Evolutionary conservation across 2,113 vertebrate species (phyloP).

Genomic region (Tupaia tana): DNA sequence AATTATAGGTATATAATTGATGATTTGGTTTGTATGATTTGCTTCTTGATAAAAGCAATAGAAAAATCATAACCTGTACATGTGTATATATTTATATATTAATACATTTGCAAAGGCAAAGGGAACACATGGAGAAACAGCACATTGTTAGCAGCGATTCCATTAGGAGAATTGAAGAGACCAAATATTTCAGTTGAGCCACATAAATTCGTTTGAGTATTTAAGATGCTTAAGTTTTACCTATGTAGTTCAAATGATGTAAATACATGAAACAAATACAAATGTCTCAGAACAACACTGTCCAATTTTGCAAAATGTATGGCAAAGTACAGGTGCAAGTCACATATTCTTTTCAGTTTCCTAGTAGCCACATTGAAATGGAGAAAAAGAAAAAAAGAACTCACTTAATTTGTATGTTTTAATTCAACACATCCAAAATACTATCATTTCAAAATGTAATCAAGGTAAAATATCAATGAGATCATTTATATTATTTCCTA

Average conservation of each 20-base stretch:
- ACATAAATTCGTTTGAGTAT: not conserved
- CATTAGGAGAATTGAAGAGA: not conserved
- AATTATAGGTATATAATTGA: not conserved
- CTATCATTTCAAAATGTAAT: not conserved
- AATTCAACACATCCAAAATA: not conserved
- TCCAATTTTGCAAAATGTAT: not conserved
- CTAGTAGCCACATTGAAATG: not conserved
- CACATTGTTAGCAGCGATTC: not conserved
- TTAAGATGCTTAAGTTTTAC: not conserved
- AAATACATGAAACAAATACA: not conserved
- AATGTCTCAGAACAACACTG: not conserved
- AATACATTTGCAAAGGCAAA: conserved; percentile 16
- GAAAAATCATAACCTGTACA: not conserved
- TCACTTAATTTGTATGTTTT: not conserved
- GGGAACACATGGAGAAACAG: not conserved
- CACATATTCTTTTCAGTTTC: not conserved
- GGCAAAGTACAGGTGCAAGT: not conserved
- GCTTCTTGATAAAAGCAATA: not conserved
- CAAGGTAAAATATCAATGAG: not conserved
- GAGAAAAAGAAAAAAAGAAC: not conserved
- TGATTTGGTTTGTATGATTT: not conserved
- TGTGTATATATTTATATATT: not conserved
- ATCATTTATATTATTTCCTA: not conserved
- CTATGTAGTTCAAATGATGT: not conserved
- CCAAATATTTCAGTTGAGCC: not conserved